These are phyloP conservation scores for Caenorhabditis elegans DNA, from an alignment of 1,140 invertebrate genomes.

Conservation along the genomic window DNA sequence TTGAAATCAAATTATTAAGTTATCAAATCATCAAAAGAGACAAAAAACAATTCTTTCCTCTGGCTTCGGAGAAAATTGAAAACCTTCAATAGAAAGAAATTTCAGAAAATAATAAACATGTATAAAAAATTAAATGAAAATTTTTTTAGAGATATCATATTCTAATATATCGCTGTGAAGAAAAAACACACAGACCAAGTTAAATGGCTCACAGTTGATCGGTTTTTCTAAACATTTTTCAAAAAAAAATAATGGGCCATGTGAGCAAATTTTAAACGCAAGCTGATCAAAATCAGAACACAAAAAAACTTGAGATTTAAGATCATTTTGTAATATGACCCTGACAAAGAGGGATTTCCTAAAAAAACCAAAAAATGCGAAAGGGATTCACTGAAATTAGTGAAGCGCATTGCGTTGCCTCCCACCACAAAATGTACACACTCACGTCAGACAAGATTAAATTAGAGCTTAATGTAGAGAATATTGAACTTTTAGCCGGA, in stretches of 20 bases:
- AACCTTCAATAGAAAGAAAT: too few relatives aligned
- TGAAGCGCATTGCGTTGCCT: slow-evolving; percentile 26
- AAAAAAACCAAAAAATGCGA: neutral
- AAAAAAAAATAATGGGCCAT: neutral
- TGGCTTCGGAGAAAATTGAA: neutral
- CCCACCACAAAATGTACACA: neutral
- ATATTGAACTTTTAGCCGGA: neutral
- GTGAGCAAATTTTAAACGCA: too few relatives aligned
- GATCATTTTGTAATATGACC: neutral
- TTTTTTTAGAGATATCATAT: too few relatives aligned
- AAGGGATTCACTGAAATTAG: slow-evolving; percentile 18
- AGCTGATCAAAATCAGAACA: neutral
- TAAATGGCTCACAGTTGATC: too few relatives aligned
- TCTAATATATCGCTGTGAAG: too few relatives aligned
- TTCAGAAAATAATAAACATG: too few relatives aligned
- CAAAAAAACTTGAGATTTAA: neutral
- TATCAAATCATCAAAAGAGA: too few relatives aligned
- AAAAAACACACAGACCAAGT: too few relatives aligned
- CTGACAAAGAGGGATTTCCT: neutral
- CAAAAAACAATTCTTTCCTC: too few relatives aligned
- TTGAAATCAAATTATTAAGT: neutral
- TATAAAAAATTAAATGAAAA: too few relatives aligned
- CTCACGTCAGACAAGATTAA: slow-evolving; percentile 14
- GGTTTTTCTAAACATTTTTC: too few relatives aligned
- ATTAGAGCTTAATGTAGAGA: neutral